Conservation (phyloP, 1,140 invertebrate genomes). For the Neodiprion pinetum region DNA sequence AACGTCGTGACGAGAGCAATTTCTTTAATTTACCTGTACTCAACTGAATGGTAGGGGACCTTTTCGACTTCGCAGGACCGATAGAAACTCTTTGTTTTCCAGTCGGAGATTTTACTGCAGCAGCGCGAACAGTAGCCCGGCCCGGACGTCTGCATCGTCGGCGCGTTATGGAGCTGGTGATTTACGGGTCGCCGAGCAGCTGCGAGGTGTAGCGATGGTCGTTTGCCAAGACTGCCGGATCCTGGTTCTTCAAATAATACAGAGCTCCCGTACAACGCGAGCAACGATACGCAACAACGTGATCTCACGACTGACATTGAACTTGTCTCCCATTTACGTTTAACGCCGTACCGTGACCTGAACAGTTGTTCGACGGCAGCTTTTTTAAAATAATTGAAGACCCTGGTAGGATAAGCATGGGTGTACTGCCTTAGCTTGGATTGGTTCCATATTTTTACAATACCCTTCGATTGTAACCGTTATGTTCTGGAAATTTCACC, state of each 20-base stretch:
- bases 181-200: conserved; percentile 63
- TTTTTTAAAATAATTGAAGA: too few relatives aligned
- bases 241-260: conserved; percentile 93
- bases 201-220: conserved; percentile 82
- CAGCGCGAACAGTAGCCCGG: conserved; percentile 46
- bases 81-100: neutral
- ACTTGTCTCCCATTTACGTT: conserved; percentile 79
- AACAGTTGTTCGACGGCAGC: too few relatives aligned
- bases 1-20: too few relatives aligned
- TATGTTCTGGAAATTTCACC: too few relatives aligned
- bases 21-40: too few relatives aligned
- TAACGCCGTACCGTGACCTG: conserved; percentile 27
- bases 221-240: conserved; percentile 95
- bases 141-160: conserved; percentile 42
- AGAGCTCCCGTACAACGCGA: conserved; percentile 79
- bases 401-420: too few relatives aligned
- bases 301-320: conserved; percentile 79
- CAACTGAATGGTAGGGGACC: too few relatives aligned
- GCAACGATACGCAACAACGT: conserved; percentile 80
- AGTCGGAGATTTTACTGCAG: conserved; percentile 33
- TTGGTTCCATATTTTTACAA: too few relatives aligned
- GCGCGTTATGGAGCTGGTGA: conserved; percentile 48
- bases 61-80: too few relatives aligned
- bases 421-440: too few relatives aligned
- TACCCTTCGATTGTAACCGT: too few relatives aligned